Evolutionary conservation across 1,140 invertebrate genomes (phyloP).

Genomic region (Drosophila bocki): DNA sequence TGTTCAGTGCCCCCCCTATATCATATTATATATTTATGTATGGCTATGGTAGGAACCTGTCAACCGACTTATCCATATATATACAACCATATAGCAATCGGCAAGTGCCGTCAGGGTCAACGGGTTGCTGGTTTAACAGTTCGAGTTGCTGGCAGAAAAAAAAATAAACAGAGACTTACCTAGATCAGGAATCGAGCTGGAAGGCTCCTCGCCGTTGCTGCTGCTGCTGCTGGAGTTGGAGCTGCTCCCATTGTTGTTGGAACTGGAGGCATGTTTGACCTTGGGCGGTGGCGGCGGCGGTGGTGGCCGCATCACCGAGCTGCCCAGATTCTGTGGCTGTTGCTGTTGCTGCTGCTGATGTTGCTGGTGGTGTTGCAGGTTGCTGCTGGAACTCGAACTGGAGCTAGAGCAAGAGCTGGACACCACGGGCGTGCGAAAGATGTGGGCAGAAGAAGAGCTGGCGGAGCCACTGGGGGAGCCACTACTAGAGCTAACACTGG

Average conservation of each 20-base stretch:
- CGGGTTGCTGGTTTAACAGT: conserved; percentile 51
- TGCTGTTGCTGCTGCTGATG: conserved; percentile 43
- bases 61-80: conserved; percentile 24
- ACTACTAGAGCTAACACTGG: conserved; percentile 62
- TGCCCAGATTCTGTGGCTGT: conserved; percentile 39
- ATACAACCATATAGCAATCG: conserved; percentile 39
- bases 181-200: conserved; percentile 93
- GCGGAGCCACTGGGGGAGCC: conserved; percentile 36
- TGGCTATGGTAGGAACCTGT: conserved; percentile 32
- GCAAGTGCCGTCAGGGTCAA: conserved; percentile 75
- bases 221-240: conserved; percentile 22
- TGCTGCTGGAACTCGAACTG: conserved; percentile 31
- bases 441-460: conserved; percentile 48
- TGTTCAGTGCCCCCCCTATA: conserved; percentile 11
- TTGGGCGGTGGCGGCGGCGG: conserved; percentile 87
- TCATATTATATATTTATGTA: background rate
- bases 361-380: conserved; percentile 50
- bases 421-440: conserved; percentile 83
- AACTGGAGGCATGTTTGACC: conserved; percentile 74
- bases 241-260: conserved; percentile 16
- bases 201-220: conserved; percentile 88
- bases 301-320: conserved; percentile 86
- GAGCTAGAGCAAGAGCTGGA: conserved; percentile 75
- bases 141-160: conserved; percentile 1
- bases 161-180: conserved; percentile 86